phyloP scores from a whole-genome alignment of 2,888 invertebrate species.

The Cartodere bifasciata region DNA sequence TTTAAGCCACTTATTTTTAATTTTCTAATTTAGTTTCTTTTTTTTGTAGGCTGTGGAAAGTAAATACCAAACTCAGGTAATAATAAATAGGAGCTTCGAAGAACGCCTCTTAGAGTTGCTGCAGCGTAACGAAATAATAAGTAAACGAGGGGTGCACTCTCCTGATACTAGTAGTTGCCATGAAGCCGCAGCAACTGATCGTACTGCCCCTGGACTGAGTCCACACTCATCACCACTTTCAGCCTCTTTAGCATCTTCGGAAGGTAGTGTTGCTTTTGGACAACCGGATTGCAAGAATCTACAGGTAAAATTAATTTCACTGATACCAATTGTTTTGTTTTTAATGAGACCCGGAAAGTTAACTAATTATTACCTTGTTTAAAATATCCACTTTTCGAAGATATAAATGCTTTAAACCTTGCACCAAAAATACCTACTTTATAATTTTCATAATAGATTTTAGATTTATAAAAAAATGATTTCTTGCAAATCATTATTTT shows the following conservation, averaged over 20 bases:
- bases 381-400: no score
- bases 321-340: no score
- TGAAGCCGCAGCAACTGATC: conserved; percentile 35
- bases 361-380: no score
- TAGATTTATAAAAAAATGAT: no score
- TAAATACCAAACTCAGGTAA: conserved; percentile 44
- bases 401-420: no score
- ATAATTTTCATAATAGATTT: no score
- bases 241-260: conserved; percentile 49
- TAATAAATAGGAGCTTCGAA: conserved; percentile 43
- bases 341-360: no score
- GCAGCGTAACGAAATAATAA: conserved; percentile 29
- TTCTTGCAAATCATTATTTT: no score
- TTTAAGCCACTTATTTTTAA: conserved; percentile 6
- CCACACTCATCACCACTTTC: conserved; percentile 48
- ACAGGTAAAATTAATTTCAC: conserved; percentile 40
- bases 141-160: conserved; percentile 24
- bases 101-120: conserved; percentile 41
- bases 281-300: conserved; percentile 40
- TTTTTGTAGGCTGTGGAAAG: conserved; percentile 43
- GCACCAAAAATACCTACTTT: no score
- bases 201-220: conserved; percentile 33
- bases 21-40: no score
- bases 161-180: conserved; percentile 38
- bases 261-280: conserved; percentile 34